phyloP scores from a whole-genome alignment of 1,140 invertebrate genomes.

The Plodia interpunctella region DNA sequence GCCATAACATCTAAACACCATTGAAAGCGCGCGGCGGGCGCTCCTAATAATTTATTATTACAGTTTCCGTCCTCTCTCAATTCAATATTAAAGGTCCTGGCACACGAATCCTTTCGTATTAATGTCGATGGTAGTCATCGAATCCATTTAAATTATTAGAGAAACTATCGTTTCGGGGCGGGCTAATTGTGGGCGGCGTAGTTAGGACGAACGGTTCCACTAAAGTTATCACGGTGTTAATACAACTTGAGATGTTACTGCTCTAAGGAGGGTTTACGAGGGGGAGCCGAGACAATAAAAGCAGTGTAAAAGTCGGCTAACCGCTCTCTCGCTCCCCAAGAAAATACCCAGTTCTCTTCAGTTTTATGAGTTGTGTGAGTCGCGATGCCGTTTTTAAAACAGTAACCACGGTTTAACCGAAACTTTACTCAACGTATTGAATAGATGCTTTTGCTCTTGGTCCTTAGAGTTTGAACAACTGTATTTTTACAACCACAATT shows the following conservation, averaged over 20 bases:
- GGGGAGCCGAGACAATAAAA: constrained; percentile 66
- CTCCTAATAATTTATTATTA: constrained; percentile 50
- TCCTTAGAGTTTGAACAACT: too few relatives aligned
- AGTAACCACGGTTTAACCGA: constrained; percentile 33
- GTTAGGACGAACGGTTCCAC: constrained; percentile 35
- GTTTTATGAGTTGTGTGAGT: constrained; percentile 61
- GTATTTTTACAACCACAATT: too few relatives aligned
- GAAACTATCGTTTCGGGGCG: constrained; percentile 55
- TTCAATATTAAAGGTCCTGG: constrained; percentile 53
- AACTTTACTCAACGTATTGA: constrained; percentile 36
- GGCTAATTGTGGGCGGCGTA: constrained; percentile 42
- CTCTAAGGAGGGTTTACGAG: constrained; percentile 65
- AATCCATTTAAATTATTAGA: constrained; percentile 59
- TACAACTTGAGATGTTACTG: constrained; percentile 71
- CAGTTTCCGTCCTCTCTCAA: constrained; percentile 42
- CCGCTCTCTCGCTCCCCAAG: constrained; percentile 41
- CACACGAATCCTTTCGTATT: constrained; percentile 36
- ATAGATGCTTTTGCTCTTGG: constrained; percentile 7
- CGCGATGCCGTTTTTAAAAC: constrained; percentile 49
- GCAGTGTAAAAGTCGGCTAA: constrained; percentile 71
- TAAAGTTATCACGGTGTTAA: constrained; percentile 68
- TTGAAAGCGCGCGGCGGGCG: constrained; percentile 26
- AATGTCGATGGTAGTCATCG: constrained; percentile 44
- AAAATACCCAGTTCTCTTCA: constrained; percentile 48
- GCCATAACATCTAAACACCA: constrained; percentile 36